Evolutionary conservation across 30 jellyfish, hydroid and myxozoan species (phyloP).

Genomic region (Rhopilema esculentum): DNA sequence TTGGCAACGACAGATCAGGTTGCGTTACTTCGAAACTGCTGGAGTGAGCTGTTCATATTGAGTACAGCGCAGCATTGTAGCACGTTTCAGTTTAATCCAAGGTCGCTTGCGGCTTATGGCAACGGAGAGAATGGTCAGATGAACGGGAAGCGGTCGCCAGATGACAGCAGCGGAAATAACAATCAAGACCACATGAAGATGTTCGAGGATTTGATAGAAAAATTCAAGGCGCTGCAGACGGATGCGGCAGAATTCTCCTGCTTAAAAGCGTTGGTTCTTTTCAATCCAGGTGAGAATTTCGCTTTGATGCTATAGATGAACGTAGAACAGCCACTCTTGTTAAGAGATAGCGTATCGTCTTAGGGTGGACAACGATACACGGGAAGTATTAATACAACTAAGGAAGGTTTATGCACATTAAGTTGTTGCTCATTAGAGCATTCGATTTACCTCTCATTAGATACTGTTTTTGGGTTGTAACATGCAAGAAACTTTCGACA

Average conservation of each 20-base stretch:
- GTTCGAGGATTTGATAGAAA: conserved; percentile 96
- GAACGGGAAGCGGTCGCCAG: conserved; percentile 78
- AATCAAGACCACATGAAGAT: conserved; percentile 74
- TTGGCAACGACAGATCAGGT: conserved; percentile 94
- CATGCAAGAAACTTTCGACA: too few species aligned
- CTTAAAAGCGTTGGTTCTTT: conserved; percentile 92
- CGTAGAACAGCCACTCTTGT: neutral
- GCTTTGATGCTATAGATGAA: neutral
- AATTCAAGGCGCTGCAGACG: conserved; percentile 89
- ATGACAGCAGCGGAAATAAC: conserved; percentile 64
- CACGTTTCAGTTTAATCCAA: conserved; percentile 81
- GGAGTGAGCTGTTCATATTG: conserved; percentile 96
- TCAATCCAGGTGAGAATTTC: conserved; percentile 97
- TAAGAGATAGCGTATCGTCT: neutral
- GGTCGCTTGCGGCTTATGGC: conserved; percentile 73
- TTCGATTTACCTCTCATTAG: too few species aligned
- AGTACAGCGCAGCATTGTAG: conserved; percentile 97
- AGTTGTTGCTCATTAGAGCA: too few species aligned
- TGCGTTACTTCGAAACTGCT: conserved; percentile 88
- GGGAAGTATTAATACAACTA: too few species aligned
- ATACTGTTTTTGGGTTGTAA: too few species aligned
- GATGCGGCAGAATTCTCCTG: conserved; percentile 98
- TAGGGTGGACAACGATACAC: too few species aligned
- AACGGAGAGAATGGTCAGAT: conserved; percentile 54
- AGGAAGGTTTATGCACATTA: too few species aligned